phyloP scores from a whole-genome alignment of 2,888 invertebrate genomes.

The Amblyjoppa proteus region DNA sequence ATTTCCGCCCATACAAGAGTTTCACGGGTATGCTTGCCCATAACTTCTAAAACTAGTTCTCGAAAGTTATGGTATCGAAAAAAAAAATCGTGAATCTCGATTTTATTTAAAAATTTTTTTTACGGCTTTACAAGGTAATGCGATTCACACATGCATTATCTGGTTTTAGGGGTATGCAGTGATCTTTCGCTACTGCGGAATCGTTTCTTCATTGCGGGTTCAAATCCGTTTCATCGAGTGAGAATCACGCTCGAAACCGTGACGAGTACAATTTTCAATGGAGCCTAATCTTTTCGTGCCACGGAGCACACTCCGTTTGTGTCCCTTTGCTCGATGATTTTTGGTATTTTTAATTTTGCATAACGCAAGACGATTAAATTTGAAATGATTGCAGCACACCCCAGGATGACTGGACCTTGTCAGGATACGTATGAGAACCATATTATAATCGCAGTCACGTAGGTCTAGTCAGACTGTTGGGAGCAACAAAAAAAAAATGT shows the following conservation, averaged over 20 bases:
- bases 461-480: background rate
- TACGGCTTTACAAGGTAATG: background rate
- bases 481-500: slow-evolving; percentile 1
- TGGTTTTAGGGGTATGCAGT: background rate
- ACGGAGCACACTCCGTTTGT: background rate
- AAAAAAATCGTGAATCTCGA: background rate
- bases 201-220: background rate
- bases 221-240: slow-evolving; percentile 75
- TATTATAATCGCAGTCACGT: slow-evolving; percentile 57
- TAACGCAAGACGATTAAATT: background rate
- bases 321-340: background rate
- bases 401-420: slow-evolving; percentile 1
- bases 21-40: background rate
- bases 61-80: background rate
- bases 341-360: slow-evolving; percentile 3
- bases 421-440: slow-evolving; percentile 9
- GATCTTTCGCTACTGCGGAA: background rate
- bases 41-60: too few species aligned
- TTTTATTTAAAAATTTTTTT: background rate
- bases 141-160: background rate
- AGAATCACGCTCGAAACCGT: slow-evolving; percentile 79
- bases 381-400: background rate
- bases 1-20: background rate
- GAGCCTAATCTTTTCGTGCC: slow-evolving; percentile 17
- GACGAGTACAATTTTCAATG: slow-evolving; percentile 66